Conservation (phyloP, 2,113 vertebrate species). For the Hyaena hyaena region DNA sequence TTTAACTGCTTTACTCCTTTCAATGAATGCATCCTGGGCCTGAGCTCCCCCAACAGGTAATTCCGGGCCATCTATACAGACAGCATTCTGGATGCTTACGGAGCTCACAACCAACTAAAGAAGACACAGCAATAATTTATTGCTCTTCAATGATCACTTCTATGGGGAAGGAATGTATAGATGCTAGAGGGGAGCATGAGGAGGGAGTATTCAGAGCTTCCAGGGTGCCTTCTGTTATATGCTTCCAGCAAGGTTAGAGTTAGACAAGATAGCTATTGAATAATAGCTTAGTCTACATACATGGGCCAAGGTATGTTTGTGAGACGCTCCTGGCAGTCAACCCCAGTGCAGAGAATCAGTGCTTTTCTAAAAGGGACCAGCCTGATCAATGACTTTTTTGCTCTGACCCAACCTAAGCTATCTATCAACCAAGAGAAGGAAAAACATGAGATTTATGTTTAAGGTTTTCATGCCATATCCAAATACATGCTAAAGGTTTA, state of each 20-base stretch:
- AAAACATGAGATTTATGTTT: not conserved
- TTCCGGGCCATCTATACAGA: not conserved
- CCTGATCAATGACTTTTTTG: not conserved
- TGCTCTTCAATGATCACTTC: not conserved
- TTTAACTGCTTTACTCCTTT: conserved; percentile 8
- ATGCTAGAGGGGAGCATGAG: rapidly evolving
- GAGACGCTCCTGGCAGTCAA: not conserved
- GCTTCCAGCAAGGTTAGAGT: not conserved
- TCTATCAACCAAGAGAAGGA: conserved; percentile 3
- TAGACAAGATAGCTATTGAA: not conserved
- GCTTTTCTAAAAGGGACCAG: not conserved
- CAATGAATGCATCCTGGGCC: not conserved
- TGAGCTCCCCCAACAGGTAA: not conserved
- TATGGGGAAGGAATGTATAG: not conserved
- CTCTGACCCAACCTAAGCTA: not conserved
- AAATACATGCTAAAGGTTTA: not conserved
- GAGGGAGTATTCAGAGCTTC: not conserved
- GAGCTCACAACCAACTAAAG: not conserved
- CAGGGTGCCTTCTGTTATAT: not conserved
- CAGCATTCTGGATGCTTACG: not conserved
- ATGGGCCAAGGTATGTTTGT: not conserved
- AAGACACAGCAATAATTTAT: not conserved
- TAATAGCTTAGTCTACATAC: not conserved
- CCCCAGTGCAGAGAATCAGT: not conserved
- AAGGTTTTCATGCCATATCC: not conserved